Evolutionary conservation across 2,113 vertebrate genomes (phyloP).

Genomic region (Sinocyclocheilus maitianheensis): DNA sequence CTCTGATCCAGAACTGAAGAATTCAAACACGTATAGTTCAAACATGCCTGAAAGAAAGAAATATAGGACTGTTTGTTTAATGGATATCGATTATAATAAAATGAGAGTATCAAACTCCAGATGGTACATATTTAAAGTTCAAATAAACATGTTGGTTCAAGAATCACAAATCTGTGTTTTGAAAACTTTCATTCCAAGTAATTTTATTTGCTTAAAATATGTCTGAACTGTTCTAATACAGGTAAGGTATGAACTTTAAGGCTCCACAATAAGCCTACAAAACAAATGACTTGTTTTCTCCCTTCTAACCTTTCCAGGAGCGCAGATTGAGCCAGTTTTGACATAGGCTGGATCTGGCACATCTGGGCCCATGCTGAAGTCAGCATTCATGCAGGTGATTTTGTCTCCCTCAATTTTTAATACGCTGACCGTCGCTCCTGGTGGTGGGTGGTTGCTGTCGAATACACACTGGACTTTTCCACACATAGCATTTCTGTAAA

Average conservation of each 20-base stretch:
- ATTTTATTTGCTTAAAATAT: not conserved
- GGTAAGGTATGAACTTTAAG: not conserved
- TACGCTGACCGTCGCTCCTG: constrained; percentile 60
- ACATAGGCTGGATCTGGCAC: constrained; percentile 85
- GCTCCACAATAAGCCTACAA: not conserved
- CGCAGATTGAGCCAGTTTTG: constrained; percentile 80
- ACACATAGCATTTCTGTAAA: constrained; percentile 78
- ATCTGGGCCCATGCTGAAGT: constrained; percentile 83
- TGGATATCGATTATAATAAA: not conserved
- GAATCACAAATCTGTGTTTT: not conserved
- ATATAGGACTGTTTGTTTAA: not conserved
- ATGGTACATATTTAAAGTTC: not conserved
- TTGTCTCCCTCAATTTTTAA: not conserved
- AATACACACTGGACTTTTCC: constrained; percentile 87
- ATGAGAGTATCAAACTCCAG: not conserved
- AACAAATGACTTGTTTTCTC: no score
- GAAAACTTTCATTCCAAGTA: not conserved
- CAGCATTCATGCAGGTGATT: constrained; percentile 74
- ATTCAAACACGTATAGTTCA: constrained; percentile 78
- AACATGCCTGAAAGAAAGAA: constrained; percentile 73
- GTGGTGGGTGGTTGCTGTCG: constrained; percentile 60
- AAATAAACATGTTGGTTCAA: not conserved
- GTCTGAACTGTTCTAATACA: not conserved
- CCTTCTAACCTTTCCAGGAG: constrained; percentile 74
- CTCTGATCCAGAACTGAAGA: constrained; percentile 74